phyloP scores from a whole-genome alignment of 2,113 vertebrate species.

The Manacus vitellinus region DNA sequence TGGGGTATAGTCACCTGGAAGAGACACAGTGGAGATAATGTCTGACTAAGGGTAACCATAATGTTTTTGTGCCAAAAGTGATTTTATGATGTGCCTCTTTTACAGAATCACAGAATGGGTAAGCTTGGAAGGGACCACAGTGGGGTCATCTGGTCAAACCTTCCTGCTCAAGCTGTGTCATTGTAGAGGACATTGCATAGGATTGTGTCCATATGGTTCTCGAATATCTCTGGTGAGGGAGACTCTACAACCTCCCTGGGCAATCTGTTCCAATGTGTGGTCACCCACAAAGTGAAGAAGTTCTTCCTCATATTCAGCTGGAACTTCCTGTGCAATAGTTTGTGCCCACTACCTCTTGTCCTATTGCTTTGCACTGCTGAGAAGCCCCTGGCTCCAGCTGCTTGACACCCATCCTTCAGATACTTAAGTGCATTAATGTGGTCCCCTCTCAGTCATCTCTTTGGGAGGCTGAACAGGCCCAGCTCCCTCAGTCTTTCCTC shows the following conservation, averaged over 20 bases:
- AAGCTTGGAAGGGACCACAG: background rate
- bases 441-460: background rate
- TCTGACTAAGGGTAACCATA: background rate
- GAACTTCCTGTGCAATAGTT: background rate
- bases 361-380: accelerated
- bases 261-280: background rate
- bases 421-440: background rate
- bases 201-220: background rate
- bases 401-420: background rate
- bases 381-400: background rate
- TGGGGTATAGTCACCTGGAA: background rate
- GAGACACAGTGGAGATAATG: background rate
- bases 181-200: too few species aligned
- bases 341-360: background rate
- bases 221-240: background rate
- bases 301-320: background rate
- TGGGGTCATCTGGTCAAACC: background rate
- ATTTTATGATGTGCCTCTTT: background rate
- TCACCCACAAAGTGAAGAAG: background rate
- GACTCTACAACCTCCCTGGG: background rate
- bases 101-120: background rate
- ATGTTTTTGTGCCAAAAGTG: background rate
- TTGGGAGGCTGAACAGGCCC: accelerated
- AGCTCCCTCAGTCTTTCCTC: background rate
- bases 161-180: background rate